Conservation (phyloP, 2,888 invertebrate species). For the Phaedon cochleariae region DNA sequence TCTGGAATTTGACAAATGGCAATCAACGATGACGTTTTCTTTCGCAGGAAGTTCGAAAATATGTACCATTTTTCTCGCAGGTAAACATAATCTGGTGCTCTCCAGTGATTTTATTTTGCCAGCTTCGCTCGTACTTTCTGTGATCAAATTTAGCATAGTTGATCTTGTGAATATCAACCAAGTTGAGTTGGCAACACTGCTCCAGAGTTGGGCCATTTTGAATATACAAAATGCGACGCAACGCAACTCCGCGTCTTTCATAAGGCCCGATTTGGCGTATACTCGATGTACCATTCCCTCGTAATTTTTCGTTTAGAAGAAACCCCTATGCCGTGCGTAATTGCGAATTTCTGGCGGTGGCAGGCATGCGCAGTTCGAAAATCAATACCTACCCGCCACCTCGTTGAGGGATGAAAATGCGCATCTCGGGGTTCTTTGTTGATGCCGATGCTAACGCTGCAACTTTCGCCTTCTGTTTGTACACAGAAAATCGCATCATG, state of each 20-base stretch:
- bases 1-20: too few species aligned
- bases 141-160: too few species aligned
- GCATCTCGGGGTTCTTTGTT: slow-evolving; percentile 35
- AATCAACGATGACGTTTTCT: too few species aligned
- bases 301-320: slow-evolving; percentile 31
- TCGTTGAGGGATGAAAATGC: slow-evolving; percentile 50
- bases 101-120: too few species aligned
- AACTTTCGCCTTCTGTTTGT: slow-evolving; percentile 19
- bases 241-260: too few species aligned
- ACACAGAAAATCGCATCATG: slow-evolving; percentile 4
- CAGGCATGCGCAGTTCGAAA: slow-evolving; percentile 49
- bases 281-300: slow-evolving; percentile 17
- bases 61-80: too few species aligned
- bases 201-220: not conserved
- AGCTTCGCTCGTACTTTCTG: too few species aligned
- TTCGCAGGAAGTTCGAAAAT: too few species aligned
- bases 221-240: too few species aligned
- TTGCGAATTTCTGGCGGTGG: slow-evolving; percentile 58
- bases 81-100: too few species aligned
- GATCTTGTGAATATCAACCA: too few species aligned
- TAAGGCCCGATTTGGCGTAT: slow-evolving; percentile 27
- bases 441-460: slow-evolving; percentile 37
- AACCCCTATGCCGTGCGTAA: slow-evolving; percentile 49
- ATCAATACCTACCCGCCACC: slow-evolving; percentile 55
- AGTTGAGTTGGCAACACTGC: not conserved